Evolutionary conservation across 1,140 invertebrate species (phyloP).

Genomic region (Drosophila sp.): DNA sequence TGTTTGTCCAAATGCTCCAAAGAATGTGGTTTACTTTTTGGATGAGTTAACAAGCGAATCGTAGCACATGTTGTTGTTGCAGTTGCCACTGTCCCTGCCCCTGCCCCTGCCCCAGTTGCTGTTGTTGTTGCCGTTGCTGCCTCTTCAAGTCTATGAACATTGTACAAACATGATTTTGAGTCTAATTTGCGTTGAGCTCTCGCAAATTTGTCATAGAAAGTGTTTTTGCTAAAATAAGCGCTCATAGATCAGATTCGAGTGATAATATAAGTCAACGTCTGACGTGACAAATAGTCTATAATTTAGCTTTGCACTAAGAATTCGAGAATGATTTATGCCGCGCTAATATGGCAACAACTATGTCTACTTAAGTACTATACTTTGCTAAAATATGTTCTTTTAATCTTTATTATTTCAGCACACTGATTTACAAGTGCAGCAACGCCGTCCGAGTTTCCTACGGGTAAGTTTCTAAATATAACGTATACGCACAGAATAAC

Average conservation of each 20-base stretch:
- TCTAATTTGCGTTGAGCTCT: conserved; percentile 48
- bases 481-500: conserved; percentile 2
- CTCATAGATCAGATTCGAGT: conserved; percentile 69
- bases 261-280: conserved; percentile 64
- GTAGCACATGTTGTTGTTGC: conserved; percentile 44
- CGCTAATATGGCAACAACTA: conserved; percentile 24
- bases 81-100: conserved; percentile 24
- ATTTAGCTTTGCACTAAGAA: conserved; percentile 19
- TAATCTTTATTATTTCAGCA: conserved; percentile 51
- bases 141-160: conserved; percentile 36
- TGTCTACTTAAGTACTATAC: conserved; percentile 6
- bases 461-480: conserved; percentile 50
- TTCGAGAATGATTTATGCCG: conserved; percentile 30
- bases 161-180: conserved; percentile 50
- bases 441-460: conserved; percentile 17
- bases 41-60: conserved; percentile 79
- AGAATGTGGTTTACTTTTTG: conserved; percentile 83
- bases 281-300: conserved; percentile 60
- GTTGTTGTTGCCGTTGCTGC: conserved; percentile 24
- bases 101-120: background rate
- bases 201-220: conserved; percentile 77
- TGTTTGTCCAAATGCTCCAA: conserved; percentile 69
- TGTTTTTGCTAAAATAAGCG: conserved; percentile 43
- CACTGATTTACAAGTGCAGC: conserved; percentile 31
- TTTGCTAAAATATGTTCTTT: conserved; percentile 21